Conservation (phyloP, 2,888 invertebrate species). For the Melipona bicolor region DNA sequence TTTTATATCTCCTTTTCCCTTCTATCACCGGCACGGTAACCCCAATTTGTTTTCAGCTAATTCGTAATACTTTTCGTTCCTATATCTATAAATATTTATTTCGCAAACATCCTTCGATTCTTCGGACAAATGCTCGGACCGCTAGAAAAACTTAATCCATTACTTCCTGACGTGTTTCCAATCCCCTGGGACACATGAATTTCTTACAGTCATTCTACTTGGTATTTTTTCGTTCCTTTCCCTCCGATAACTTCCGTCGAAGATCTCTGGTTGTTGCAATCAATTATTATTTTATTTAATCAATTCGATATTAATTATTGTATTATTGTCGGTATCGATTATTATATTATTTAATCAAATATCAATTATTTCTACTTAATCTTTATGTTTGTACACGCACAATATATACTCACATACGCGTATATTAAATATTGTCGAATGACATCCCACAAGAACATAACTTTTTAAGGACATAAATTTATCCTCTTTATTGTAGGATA, state of each 20-base stretch:
- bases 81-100: conserved; percentile 13
- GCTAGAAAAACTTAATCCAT: conserved; percentile 12
- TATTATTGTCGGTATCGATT: too few relatives aligned
- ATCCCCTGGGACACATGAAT: neutral
- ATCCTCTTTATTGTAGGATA: neutral
- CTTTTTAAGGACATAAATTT: neutral
- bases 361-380: neutral
- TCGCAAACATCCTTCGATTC: conserved; percentile 5
- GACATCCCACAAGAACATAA: neutral
- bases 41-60: conserved; percentile 5
- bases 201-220: conserved; percentile 3
- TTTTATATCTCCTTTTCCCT: conserved; percentile 9
- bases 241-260: neutral
- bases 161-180: conserved; percentile 5
- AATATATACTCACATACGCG: neutral
- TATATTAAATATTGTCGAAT: neutral
- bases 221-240: neutral
- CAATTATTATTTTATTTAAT: neutral
- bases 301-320: too few relatives aligned
- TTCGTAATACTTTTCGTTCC: neutral
- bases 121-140: conserved; percentile 12
- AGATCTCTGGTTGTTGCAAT: too few relatives aligned
- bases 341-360: too few relatives aligned
- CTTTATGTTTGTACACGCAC: too few relatives aligned
- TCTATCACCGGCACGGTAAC: neutral